These are phyloP conservation scores for Nyctibius grandis DNA, from an alignment of 2,797 vertebrate genomes.

Conservation along the genomic window DNA sequence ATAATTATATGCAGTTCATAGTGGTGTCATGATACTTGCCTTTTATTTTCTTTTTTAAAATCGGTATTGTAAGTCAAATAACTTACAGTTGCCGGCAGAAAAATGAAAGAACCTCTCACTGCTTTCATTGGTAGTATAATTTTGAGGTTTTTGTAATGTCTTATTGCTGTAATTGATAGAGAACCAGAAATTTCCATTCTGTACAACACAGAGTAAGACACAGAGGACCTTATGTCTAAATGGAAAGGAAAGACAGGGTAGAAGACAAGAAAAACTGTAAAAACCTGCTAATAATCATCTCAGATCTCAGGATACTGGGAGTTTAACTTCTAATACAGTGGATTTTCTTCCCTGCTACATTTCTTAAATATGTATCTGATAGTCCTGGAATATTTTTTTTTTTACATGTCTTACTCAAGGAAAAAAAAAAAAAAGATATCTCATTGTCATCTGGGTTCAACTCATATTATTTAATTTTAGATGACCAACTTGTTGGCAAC, in stretches of 20 bases:
- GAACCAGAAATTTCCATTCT: not conserved
- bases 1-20: not conserved
- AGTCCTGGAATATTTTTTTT: not conserved
- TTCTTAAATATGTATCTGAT: not conserved
- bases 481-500: not conserved
- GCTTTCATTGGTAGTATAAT: not conserved
- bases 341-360: not conserved
- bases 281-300: not conserved
- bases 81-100: not conserved
- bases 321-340: not conserved
- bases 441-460: not conserved
- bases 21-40: not conserved
- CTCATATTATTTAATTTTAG: not conserved
- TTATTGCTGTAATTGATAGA: not conserved
- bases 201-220: not conserved
- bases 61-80: not conserved
- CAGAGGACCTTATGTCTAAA: not conserved
- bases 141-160: not conserved
- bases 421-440: not conserved
- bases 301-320: not conserved
- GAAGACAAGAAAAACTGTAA: not conserved
- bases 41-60: not conserved
- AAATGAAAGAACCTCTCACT: not conserved
- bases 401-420: not conserved
- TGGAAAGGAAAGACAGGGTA: not conserved